These are phyloP conservation scores for Vanessa atalanta DNA, from an alignment of 1,140 invertebrate genomes.

Conservation along the genomic window DNA sequence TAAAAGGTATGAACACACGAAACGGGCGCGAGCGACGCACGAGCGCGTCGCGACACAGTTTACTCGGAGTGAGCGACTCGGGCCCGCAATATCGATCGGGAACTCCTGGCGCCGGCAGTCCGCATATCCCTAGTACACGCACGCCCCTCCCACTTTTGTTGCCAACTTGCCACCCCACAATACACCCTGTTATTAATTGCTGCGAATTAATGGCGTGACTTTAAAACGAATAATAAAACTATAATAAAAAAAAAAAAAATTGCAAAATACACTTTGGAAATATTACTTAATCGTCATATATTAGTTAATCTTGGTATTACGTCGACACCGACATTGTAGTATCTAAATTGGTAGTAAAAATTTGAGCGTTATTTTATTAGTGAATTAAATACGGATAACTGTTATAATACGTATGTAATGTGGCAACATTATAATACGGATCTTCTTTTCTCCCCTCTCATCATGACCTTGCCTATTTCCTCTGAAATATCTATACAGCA, in stretches of 20 bases:
- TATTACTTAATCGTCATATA: neutral
- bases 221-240: slow-evolving; percentile 32
- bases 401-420: neutral
- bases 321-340: no score
- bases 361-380: neutral
- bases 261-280: neutral
- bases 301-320: neutral
- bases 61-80: slow-evolving; percentile 51
- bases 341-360: no score
- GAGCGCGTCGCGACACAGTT: slow-evolving; percentile 60
- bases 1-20: slow-evolving; percentile 46
- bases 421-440: slow-evolving; percentile 7
- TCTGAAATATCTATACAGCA: slow-evolving; percentile 28
- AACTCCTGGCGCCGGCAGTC: slow-evolving; percentile 72
- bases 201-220: slow-evolving; percentile 49
- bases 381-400: neutral
- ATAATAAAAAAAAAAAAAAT: slow-evolving; percentile 2
- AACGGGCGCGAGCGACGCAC: slow-evolving; percentile 43
- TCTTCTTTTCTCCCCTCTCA: slow-evolving; percentile 1
- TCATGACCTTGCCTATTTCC: slow-evolving; percentile 42
- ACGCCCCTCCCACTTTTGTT: slow-evolving; percentile 60
- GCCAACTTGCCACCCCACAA: slow-evolving; percentile 50
- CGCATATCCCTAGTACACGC: slow-evolving; percentile 76
- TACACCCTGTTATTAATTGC: slow-evolving; percentile 45
- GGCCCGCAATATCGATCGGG: slow-evolving; percentile 65